Evolutionary conservation across 2,113 vertebrate species (phyloP).

Genomic region (Mirounga angustirostris): DNA sequence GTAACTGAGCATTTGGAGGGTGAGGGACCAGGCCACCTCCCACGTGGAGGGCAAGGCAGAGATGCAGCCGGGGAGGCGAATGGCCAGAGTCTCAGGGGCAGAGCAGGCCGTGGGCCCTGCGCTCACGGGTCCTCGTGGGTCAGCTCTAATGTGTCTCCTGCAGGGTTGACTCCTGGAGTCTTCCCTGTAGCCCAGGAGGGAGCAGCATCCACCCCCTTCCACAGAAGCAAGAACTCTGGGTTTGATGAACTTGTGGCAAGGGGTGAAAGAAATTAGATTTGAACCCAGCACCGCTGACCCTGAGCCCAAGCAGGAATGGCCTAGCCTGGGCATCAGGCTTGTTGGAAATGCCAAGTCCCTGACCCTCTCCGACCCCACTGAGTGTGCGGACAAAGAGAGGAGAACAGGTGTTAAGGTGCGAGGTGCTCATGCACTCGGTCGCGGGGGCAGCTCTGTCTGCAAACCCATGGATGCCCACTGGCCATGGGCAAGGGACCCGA

Average conservation of each 20-base stretch:
- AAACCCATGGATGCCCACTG: neutral
- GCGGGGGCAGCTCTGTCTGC: fast-evolving
- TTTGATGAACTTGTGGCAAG: neutral
- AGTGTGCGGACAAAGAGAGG: fast-evolving
- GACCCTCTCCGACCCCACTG: neutral
- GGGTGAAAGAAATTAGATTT: neutral
- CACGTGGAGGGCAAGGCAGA: no score
- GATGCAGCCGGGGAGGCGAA: fast-evolving
- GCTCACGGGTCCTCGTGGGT: no score
- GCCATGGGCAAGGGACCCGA: fast-evolving
- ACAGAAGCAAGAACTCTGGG: neutral
- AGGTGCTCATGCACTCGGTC: neutral
- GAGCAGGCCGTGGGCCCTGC: fast-evolving
- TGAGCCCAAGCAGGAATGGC: no score
- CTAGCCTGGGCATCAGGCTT: neutral
- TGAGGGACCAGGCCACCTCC: fast-evolving
- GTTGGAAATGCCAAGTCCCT: no score
- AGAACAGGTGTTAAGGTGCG: neutral
- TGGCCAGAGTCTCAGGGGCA: fast-evolving
- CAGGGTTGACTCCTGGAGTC: neutral
- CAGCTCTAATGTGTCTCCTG: no score
- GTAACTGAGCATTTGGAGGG: fast-evolving
- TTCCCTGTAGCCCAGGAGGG: neutral
- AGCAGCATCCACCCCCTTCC: neutral
- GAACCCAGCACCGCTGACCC: fast-evolving